Evolutionary conservation across 2,113 vertebrate genomes (phyloP).

Genomic region (Martes martes): DNA sequence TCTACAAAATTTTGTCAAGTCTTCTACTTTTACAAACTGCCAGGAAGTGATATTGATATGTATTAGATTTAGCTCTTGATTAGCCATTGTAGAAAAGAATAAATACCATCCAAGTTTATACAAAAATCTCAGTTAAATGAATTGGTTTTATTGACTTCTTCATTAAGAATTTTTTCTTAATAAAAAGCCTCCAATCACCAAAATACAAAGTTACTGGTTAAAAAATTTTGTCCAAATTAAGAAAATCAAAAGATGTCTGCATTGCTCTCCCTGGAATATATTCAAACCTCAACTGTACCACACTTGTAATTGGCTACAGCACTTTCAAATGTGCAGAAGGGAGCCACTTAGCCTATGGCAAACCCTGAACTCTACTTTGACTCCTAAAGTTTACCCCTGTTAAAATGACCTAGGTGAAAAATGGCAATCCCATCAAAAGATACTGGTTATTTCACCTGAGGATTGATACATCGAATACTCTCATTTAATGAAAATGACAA

Average conservation of each 20-base stretch:
- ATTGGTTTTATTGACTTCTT: neutral
- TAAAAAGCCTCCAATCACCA: neutral
- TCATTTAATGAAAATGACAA: neutral
- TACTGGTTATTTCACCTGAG: neutral
- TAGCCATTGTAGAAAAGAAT: neutral
- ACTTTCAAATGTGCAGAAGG: neutral
- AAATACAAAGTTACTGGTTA: neutral
- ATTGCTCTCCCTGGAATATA: neutral
- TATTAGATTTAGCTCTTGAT: neutral
- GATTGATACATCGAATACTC: neutral
- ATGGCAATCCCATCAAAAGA: neutral
- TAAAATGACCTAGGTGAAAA: neutral
- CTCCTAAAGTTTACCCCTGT: neutral
- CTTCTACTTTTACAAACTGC: neutral
- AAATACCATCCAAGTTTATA: neutral
- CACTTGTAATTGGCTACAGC: neutral
- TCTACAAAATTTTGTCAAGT: neutral
- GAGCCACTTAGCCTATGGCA: neutral
- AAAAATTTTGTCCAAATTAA: neutral
- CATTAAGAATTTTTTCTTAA: neutral
- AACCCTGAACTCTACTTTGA: neutral
- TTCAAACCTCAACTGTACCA: neutral
- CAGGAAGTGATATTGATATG: neutral
- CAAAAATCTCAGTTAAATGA: neutral
- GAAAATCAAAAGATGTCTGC: neutral